These are phyloP conservation scores for Palaemon carinicauda DNA, from an alignment of 1,140 invertebrate species.

Conservation along the genomic window DNA sequence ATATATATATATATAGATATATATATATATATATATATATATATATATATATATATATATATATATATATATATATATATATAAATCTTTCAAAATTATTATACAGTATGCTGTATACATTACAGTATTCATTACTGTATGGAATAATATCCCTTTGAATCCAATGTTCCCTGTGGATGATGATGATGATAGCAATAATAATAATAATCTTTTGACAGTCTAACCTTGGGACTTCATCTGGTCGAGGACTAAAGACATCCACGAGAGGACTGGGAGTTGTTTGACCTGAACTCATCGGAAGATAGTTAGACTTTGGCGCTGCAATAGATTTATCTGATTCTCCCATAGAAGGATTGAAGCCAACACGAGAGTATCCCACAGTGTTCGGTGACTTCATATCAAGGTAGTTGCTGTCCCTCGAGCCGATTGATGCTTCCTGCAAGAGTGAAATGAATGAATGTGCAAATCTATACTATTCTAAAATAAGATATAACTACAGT, in stretches of 20 bases:
- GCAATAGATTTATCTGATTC: too few relatives aligned
- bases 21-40: too few relatives aligned
- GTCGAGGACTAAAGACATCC: slow-evolving; percentile 26
- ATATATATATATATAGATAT: too few relatives aligned
- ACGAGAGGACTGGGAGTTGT: background rate
- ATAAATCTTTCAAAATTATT: too few relatives aligned
- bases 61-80: too few relatives aligned
- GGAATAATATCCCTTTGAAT: too few relatives aligned
- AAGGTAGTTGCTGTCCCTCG: slow-evolving; percentile 2
- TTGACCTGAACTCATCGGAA: slow-evolving; percentile 1
- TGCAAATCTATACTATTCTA: background rate
- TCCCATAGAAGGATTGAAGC: background rate
- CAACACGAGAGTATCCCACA: slow-evolving; percentile 18
- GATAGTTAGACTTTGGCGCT: background rate
- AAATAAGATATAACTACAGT: background rate
- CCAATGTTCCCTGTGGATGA: too few relatives aligned
- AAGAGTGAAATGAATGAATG: background rate
- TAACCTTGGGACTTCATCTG: background rate
- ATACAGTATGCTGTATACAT: too few relatives aligned
- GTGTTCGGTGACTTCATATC: slow-evolving; percentile 15
- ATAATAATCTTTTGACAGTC: background rate
- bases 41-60: too few relatives aligned
- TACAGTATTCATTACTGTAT: too few relatives aligned
- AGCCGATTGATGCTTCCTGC: background rate
- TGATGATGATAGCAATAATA: too few relatives aligned